Conservation (phyloP, 2,797 vertebrate species). For the Brotogeris chrysoptera region DNA sequence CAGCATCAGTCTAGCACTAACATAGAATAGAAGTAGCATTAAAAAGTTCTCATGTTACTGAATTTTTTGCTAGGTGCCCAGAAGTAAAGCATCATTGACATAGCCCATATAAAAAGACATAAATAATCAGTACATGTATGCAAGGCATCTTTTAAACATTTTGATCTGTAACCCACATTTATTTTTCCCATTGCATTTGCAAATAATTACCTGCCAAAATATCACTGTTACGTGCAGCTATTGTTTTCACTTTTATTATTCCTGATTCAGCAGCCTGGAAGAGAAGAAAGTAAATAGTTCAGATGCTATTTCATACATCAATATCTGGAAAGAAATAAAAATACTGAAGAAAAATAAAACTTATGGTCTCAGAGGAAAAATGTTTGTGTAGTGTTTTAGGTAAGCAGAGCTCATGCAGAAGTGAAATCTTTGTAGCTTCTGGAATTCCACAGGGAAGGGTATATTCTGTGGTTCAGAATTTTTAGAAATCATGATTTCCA, state of each 20-base stretch:
- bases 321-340: constrained; percentile 3
- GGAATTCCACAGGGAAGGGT: background rate
- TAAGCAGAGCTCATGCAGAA: background rate
- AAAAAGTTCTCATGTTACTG: background rate
- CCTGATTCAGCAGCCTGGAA: constrained; percentile 96
- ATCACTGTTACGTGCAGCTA: constrained; percentile 91
- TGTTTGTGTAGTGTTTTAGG: background rate
- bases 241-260: constrained; percentile 99
- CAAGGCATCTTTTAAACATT: background rate
- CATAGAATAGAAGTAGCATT: background rate
- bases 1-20: background rate
- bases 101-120: background rate
- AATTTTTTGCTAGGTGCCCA: background rate
- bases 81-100: background rate
- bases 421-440: background rate
- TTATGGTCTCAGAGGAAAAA: background rate
- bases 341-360: background rate
- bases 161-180: background rate
- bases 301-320: constrained; percentile 6
- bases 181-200: background rate
- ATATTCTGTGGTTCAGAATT: background rate
- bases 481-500: background rate
- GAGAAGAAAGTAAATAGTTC: constrained; percentile 60
- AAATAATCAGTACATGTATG: background rate
- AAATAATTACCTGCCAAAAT: constrained; percentile 91